Conservation (phyloP, 2,888 invertebrate species). For the Beris morrisii region DNA sequence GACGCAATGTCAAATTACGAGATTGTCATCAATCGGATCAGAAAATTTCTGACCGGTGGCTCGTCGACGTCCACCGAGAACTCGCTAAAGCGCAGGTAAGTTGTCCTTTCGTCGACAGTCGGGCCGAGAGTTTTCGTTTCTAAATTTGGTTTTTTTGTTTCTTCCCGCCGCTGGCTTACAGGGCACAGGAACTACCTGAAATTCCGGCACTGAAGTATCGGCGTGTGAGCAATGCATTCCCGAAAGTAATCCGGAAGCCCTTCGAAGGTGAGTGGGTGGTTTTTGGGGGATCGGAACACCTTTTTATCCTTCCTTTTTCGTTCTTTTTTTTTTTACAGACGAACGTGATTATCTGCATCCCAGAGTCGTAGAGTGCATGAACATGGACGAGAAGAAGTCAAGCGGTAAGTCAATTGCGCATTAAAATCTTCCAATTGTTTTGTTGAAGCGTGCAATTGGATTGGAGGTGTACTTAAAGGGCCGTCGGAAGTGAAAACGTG, state of each 20-base stretch:
- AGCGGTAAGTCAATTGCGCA: slow-evolving; percentile 6
- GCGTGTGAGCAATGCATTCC: slow-evolving; percentile 47
- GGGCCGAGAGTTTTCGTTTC: slow-evolving; percentile 1
- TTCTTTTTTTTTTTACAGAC: slow-evolving; percentile 14
- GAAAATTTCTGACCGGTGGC: not conserved
- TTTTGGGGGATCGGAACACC: too few relatives aligned
- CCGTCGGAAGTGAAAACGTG: too few relatives aligned
- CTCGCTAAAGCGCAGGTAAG: slow-evolving; percentile 33
- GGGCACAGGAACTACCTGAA: slow-evolving; percentile 42
- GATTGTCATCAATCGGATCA: slow-evolving; percentile 15
- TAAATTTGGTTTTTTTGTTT: not conserved
- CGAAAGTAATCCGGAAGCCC: slow-evolving; percentile 45
- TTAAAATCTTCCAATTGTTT: too few relatives aligned
- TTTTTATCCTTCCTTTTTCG: too few relatives aligned
- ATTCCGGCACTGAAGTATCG: slow-evolving; percentile 47
- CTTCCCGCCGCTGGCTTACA: slow-evolving; percentile 19
- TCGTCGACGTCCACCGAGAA: slow-evolving; percentile 12
- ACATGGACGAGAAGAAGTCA: slow-evolving; percentile 3
- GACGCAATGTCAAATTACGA: slow-evolving; percentile 30
- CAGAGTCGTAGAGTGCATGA: not conserved
- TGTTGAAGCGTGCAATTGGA: too few relatives aligned
- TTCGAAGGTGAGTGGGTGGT: slow-evolving; percentile 43
- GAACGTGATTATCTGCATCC: slow-evolving; percentile 14
- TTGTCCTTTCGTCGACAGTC: not conserved
- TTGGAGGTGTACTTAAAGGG: too few relatives aligned